Evolutionary conservation across 2,888 invertebrate species (phyloP).

Genomic region (Sepiola atlantica): DNA sequence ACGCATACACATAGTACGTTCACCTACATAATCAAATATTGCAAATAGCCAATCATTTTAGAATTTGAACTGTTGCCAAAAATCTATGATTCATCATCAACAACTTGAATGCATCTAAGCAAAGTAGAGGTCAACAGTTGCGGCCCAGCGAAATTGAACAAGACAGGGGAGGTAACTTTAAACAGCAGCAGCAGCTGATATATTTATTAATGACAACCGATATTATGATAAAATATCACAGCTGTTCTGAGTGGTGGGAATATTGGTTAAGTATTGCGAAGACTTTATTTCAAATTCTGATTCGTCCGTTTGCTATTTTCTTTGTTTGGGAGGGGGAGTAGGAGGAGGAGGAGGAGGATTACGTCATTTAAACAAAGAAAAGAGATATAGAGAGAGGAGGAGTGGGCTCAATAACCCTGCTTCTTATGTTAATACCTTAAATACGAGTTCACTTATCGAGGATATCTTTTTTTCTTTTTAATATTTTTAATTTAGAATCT

Average conservation of each 20-base stretch:
- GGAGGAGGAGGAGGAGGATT: neutral
- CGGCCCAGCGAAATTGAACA: neutral
- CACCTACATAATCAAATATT: slow-evolving; percentile 21
- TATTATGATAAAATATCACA: slow-evolving; percentile 32
- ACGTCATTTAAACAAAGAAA: neutral
- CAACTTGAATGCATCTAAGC: neutral
- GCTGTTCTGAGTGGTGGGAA: slow-evolving; percentile 32
- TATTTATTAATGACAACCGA: slow-evolving; percentile 9
- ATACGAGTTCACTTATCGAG: no score
- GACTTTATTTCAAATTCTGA: neutral
- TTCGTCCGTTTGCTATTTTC: neutral
- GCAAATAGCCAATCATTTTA: slow-evolving; percentile 32
- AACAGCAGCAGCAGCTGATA: neutral
- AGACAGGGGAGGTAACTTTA: neutral
- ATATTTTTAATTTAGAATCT: no score
- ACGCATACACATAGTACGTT: neutral
- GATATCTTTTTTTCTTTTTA: no score
- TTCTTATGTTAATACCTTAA: no score
- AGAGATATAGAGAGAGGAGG: neutral
- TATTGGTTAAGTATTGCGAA: slow-evolving; percentile 21
- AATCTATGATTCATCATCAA: slow-evolving; percentile 32
- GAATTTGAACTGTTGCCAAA: slow-evolving; percentile 1
- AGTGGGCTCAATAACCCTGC: neutral
- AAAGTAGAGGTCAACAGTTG: neutral
- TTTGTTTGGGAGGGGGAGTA: neutral